Evolutionary conservation across 2,113 vertebrate genomes (phyloP).

Genomic region (Nicator chloris): DNA sequence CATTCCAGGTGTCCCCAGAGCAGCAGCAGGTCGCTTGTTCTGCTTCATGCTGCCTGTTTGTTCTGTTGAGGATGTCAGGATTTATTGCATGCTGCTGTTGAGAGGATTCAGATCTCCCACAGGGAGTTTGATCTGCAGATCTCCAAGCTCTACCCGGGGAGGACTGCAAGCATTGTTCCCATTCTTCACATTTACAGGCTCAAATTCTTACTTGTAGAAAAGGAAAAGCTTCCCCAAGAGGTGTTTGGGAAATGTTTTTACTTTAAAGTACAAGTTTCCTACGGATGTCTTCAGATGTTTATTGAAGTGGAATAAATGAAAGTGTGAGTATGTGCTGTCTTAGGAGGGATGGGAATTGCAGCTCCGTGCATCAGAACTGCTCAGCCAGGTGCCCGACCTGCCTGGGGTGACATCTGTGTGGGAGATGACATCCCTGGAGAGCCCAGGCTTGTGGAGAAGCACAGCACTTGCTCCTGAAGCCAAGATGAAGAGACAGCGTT

Average conservation of each 20-base stretch:
- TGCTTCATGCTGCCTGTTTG: not conserved
- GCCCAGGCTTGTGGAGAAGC: fast-evolving
- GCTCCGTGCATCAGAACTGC: not conserved
- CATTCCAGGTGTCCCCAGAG: not conserved
- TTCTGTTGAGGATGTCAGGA: not conserved
- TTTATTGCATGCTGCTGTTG: not conserved
- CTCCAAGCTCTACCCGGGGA: not conserved
- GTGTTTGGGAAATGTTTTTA: not conserved
- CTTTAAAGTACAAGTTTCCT: slow-evolving; percentile 33
- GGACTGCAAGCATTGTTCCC: not conserved
- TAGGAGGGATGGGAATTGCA: not conserved
- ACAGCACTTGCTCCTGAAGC: not conserved
- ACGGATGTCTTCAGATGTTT: not conserved
- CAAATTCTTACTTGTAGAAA: slow-evolving; percentile 1
- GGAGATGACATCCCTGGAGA: not conserved
- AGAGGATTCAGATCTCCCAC: not conserved
- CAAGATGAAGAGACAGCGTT: not conserved
- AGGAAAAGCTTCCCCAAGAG: slow-evolving; percentile 14
- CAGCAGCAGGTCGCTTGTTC: not conserved
- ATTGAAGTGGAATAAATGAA: slow-evolving; percentile 21
- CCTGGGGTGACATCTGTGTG: not conserved
- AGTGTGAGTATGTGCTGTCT: not conserved
- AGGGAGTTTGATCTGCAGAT: not conserved
- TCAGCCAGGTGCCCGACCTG: not conserved
- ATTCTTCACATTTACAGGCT: not conserved